Evolutionary conservation across 2,888 invertebrate genomes (phyloP).

Genomic region (Thyatira batis): DNA sequence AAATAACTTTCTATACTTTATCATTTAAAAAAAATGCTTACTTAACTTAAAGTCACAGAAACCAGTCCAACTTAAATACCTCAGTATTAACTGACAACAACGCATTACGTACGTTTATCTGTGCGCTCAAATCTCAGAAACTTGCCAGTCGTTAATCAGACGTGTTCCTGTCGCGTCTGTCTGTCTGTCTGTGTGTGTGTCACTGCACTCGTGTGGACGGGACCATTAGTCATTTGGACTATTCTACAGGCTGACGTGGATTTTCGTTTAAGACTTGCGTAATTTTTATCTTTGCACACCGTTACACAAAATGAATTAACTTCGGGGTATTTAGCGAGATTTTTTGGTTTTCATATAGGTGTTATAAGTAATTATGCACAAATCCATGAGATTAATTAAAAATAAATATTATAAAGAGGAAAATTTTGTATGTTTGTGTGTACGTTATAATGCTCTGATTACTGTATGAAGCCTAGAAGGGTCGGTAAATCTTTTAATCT

Average conservation of each 20-base stretch:
- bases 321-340: neutral
- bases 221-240: slow-evolving; percentile 38
- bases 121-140: slow-evolving; percentile 24
- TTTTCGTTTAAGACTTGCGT: slow-evolving; percentile 11
- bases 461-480: too few relatives aligned
- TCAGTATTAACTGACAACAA: neutral
- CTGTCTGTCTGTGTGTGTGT: slow-evolving; percentile 27
- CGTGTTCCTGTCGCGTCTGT: slow-evolving; percentile 40
- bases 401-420: too few relatives aligned
- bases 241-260: neutral
- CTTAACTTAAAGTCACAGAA: neutral
- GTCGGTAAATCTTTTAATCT: too few relatives aligned
- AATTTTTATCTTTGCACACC: slow-evolving; percentile 11
- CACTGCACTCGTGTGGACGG: slow-evolving; percentile 12
- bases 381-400: too few relatives aligned
- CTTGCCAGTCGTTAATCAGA: slow-evolving; percentile 47
- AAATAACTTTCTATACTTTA: neutral
- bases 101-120: slow-evolving; percentile 21
- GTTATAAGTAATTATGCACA: too few relatives aligned
- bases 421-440: too few relatives aligned
- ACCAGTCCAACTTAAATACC: neutral
- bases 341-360: too few relatives aligned
- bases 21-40: neutral
- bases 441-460: too few relatives aligned
- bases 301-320: neutral